phyloP scores from a whole-genome alignment of 2,113 vertebrate genomes.

The Arenaria interpres region DNA sequence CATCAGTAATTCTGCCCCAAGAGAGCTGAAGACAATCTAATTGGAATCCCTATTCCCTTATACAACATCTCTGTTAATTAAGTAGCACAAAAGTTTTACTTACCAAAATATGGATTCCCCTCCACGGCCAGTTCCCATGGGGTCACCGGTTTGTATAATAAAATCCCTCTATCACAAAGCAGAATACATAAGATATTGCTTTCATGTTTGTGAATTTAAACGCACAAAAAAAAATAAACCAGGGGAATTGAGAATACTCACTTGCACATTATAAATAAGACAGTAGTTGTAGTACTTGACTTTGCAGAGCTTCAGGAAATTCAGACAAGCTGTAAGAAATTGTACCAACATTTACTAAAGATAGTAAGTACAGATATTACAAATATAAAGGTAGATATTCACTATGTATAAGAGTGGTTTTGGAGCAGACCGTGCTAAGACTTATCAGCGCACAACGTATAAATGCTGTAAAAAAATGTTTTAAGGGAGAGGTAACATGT shows the following conservation, averaged over 20 bases:
- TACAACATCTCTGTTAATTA: neutral
- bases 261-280: constrained; percentile 96
- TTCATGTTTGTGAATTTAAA: neutral
- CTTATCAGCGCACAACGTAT: fast-evolving
- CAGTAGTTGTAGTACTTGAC: constrained; percentile 98
- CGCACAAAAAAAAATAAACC: neutral
- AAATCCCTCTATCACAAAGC: constrained; percentile 86
- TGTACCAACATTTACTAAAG: neutral
- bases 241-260: constrained; percentile 56
- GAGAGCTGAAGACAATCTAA: neutral
- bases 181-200: neutral
- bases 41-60: neutral
- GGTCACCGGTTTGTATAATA: constrained; percentile 94
- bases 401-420: fast-evolving
- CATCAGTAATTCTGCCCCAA: neutral
- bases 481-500: no score
- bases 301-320: constrained; percentile 98
- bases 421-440: neutral
- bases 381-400: neutral
- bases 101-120: constrained; percentile 94
- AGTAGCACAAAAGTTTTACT: constrained; percentile 39
- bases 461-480: neutral
- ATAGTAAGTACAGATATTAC: neutral
- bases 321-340: constrained; percentile 86
- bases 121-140: constrained; percentile 91